phyloP scores from a whole-genome alignment of 1,140 invertebrate species.

The Brachionus asplanchnoidis region DNA sequence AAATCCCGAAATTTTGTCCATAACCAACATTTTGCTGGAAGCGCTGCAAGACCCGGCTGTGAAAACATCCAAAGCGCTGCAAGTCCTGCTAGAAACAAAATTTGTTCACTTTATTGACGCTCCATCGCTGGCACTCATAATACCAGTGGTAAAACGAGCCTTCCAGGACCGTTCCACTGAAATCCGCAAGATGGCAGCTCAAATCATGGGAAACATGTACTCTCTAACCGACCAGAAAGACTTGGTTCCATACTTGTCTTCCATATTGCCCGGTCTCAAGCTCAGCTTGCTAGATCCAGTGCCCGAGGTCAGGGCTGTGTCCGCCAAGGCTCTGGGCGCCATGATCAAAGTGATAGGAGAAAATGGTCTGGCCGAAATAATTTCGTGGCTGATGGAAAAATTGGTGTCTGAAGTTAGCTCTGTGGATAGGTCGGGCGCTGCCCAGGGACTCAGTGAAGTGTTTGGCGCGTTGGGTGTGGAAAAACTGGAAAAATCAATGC shows the following conservation, averaged over 20 bases:
- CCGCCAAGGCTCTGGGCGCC: slow-evolving; percentile 80
- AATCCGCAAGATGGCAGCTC: slow-evolving; percentile 94
- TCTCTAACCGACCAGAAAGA: slow-evolving; percentile 97
- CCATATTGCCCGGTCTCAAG: slow-evolving; percentile 92
- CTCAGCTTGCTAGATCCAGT: slow-evolving; percentile 92
- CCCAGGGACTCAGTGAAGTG: slow-evolving; percentile 84
- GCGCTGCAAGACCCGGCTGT: slow-evolving; percentile 93
- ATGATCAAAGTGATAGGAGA: slow-evolving; percentile 97
- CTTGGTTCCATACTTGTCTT: slow-evolving; percentile 87
- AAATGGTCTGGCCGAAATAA: slow-evolving; percentile 72
- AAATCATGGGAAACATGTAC: slow-evolving; percentile 98
- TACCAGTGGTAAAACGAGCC: slow-evolving; percentile 94
- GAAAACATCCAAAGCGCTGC: slow-evolving; percentile 76
- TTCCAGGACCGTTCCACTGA: slow-evolving; percentile 94
- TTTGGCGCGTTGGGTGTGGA: slow-evolving; percentile 89
- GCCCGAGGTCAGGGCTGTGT: slow-evolving; percentile 87
- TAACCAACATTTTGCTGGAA: slow-evolving; percentile 81
- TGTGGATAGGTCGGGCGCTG: slow-evolving; percentile 91
- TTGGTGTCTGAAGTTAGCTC: slow-evolving; percentile 90
- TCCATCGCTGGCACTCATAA: slow-evolving; percentile 92
- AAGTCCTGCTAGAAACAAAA: slow-evolving; percentile 87
- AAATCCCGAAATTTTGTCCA: slow-evolving; percentile 97
- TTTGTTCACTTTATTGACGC: slow-evolving; percentile 99
- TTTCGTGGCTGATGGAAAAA: slow-evolving; percentile 97
- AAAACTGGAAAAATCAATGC: slow-evolving; percentile 93